Evolutionary conservation across 30 jellyfish, hydroid and myxozoan genomes (phyloP), one percentile per base, ranked within the genome.

Genomic region (Hydractinia echinata): DNA sequence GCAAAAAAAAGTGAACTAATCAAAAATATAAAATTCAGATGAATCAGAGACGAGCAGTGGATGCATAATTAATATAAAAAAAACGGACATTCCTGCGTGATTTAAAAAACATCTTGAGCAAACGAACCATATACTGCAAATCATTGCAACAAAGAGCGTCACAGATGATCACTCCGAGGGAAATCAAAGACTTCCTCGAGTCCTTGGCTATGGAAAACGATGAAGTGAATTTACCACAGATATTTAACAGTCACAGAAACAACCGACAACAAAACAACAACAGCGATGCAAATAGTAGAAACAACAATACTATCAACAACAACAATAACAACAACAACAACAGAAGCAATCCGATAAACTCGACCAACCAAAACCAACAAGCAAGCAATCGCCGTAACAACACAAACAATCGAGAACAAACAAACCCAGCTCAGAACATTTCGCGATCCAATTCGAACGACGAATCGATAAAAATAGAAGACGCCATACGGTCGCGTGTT

Each of bases 161-260:
- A 30, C 44, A 30, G 44, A 74, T 74, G 83, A 74, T 74, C 21
- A 21, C 66, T 58, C 61, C 61, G 19, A 74, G 54, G 54, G 83
- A 50, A 4, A 13, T 74, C 5, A 66, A 20, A 5, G 66, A 18
- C 13, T 74, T 74, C 14, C 5, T 74, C 7, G 61, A 74, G 51
- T 74, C 83, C 62, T 74, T 74, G 62, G 6, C 51, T 44, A 74
- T 74, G 83, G 66, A 74, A 6, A 54, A 54, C 39, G 83, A 74
- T 44, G 30, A 74, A n/a, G 39, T 55, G 51, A 58, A 74, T 58
- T 13, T 74, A 8, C 21, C 21, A 8, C 76, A 66, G 8, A 66
- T 66, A 66, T 66, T 66, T 4, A 66, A 66, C 48, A 49, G 76
- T 66, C 15, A 18, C 0, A 66, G 49, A 44, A n/a, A 54, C 68